A percentile compares a stretch with the other conserved stretches of the same genome.
Evolutionary conservation across 2,797 vertebrate genomes (phyloP).

Genomic region (Enteromius afrohamiltoni): DNA sequence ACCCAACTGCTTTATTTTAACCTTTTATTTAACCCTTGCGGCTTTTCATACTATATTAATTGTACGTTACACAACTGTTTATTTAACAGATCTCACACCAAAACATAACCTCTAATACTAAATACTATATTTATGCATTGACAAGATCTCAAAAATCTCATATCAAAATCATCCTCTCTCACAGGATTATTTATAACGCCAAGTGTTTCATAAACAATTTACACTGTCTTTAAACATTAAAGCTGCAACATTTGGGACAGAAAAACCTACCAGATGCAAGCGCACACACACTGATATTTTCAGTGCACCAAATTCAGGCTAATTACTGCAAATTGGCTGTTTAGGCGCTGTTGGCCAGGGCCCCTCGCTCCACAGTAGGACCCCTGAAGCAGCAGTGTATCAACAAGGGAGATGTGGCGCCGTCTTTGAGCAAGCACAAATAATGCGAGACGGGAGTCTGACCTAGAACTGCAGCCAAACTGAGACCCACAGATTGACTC

Average conservation of each 20-base stretch:
- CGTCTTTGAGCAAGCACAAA: conserved; percentile 34
- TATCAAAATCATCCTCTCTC: neutral
- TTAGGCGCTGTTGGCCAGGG: neutral
- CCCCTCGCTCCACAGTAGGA: neutral
- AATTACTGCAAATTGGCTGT: conserved; percentile 23
- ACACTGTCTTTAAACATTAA: conserved; percentile 16
- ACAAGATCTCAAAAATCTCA: no score
- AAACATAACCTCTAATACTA: neutral
- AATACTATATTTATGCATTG: neutral
- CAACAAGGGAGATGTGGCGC: neutral
- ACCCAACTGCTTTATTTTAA: no score
- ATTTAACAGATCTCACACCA: neutral
- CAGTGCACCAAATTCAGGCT: conserved; percentile 16
- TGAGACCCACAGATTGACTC: conserved; percentile 18
- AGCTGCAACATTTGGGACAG: neutral
- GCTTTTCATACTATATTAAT: neutral
- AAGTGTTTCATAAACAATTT: conserved; percentile 6
- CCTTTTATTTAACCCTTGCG: neutral
- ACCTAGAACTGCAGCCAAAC: conserved; percentile 44
- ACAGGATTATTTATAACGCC: conserved; percentile 2
- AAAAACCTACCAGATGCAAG: neutral
- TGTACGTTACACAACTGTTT: neutral
- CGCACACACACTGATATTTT: neutral
- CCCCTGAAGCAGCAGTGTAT: conserved; percentile 3
- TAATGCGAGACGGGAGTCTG: conserved; percentile 36